Evolutionary conservation across 2,888 invertebrate genomes (phyloP).

Genomic region (Eupithecia subumbrata): DNA sequence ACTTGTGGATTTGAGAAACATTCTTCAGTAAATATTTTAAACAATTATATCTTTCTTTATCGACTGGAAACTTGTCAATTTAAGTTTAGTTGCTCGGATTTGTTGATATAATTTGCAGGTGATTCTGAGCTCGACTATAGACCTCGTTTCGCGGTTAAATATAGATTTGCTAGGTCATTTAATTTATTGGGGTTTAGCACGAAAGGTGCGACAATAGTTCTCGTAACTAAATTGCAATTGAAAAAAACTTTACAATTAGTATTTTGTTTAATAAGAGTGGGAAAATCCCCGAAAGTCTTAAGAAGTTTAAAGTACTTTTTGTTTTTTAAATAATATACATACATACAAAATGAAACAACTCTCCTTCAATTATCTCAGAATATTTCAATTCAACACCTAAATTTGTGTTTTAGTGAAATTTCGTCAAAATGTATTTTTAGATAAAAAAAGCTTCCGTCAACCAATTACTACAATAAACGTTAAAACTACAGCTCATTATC

Average conservation of each 20-base stretch:
- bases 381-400: neutral
- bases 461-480: neutral
- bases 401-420: neutral
- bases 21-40: no score
- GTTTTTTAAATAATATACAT: no score
- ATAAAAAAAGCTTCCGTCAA: neutral
- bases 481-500: neutral
- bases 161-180: neutral
- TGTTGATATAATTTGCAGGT: no score
- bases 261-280: neutral
- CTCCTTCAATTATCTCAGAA: neutral
- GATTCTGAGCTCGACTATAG: no score
- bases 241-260: neutral
- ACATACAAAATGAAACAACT: neutral
- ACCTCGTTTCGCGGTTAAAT: neutral
- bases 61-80: no score
- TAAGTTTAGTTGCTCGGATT: neutral
- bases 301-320: neutral
- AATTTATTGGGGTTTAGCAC: neutral
- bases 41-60: no score
- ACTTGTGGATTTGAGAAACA: no score
- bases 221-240: neutral
- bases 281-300: neutral
- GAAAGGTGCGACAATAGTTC: neutral
- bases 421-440: neutral